Base-by-base conservation (phyloP, 2,888 invertebrate species). In the Lepidocyrtoides sp. region DNA sequence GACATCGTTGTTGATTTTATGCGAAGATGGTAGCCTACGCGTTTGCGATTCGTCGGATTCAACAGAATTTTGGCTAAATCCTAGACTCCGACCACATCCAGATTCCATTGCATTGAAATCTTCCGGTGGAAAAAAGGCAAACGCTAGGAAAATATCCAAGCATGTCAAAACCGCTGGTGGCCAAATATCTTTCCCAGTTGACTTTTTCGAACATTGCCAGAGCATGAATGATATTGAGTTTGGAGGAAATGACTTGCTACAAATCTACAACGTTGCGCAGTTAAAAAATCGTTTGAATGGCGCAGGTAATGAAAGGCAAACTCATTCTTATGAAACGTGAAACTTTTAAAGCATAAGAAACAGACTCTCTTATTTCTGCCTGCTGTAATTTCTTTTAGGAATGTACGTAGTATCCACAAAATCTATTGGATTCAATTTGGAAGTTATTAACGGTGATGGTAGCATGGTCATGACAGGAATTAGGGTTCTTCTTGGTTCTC, bases 141-240 rank as follows among this genome's bases (percentile, higher is more conserved):
- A 51, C 14, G 66, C 90, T 0, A 84, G 93, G 26, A 93, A 93
- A 72, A 72, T 84, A 20, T 91, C 91, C 2, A 90, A 91, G 72
- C 91, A 90, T 57, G 57, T 93, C 10, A 93, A 92, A 91, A 75
- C 91, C 20, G 69, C 93, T 14, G 91, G 86, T 20, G 93, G 94
- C n/a, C 92, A 93, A 91, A 23, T 93, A 0, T 32, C 91, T 0
- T 94, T 99, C 95, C 98, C 99, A 0, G 97, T 99, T 51, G 99
- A 99, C 95, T 99, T 99, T 96, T 99, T 99, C 95, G 99, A 99
- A 95, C 98, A 98, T 95, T 99, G 99, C 95, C 97, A 97, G 85
- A 96, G 97, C 10, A 97, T 99, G 96, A 97, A 97, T 93, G 99
- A 99, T 94, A 97, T 99, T 0, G 99, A 99, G 95, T 98, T 98